Evolutionary conservation across 2,888 invertebrate species (phyloP).

Genomic region (Lypha dubia): DNA sequence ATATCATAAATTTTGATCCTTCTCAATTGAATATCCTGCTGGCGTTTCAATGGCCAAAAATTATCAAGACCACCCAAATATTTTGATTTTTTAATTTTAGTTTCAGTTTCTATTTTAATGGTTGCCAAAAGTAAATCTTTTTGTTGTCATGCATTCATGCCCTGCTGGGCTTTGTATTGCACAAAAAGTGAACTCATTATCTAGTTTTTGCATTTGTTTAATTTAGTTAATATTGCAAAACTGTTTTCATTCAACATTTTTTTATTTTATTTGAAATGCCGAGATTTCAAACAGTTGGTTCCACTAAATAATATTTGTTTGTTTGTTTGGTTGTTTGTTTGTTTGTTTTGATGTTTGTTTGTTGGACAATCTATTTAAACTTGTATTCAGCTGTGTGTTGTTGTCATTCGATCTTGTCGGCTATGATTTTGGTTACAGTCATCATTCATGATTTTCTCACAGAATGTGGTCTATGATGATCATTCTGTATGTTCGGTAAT

Average conservation of each 20-base stretch:
- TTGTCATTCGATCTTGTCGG: conserved; percentile 40
- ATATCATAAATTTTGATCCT: conserved; percentile 13
- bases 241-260: conserved; percentile 35
- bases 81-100: not conserved
- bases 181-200: conserved; percentile 67
- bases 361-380: not conserved
- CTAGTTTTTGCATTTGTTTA: conserved; percentile 68
- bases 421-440: conserved; percentile 37
- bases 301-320: not conserved
- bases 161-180: conserved; percentile 56
- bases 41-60: conserved; percentile 37
- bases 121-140: conserved; percentile 10
- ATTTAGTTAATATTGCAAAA: conserved; percentile 64
- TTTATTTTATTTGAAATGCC: conserved; percentile 28
- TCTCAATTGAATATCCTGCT: conserved; percentile 42
- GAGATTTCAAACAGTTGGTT: not conserved
- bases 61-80: conserved; percentile 61
- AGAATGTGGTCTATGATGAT: conserved; percentile 63
- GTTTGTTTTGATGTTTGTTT: not conserved
- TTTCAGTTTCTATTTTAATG: not conserved
- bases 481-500: not conserved
- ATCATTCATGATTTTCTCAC: conserved; percentile 46
- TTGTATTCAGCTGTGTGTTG: not conserved
- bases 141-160: conserved; percentile 15
- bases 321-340: not conserved